A percentile compares a stretch with the other conserved stretches of the same genome.
phyloP scores from a whole-genome alignment of 2,797 vertebrate species.

The Melanotaenia trifasciata region DNA sequence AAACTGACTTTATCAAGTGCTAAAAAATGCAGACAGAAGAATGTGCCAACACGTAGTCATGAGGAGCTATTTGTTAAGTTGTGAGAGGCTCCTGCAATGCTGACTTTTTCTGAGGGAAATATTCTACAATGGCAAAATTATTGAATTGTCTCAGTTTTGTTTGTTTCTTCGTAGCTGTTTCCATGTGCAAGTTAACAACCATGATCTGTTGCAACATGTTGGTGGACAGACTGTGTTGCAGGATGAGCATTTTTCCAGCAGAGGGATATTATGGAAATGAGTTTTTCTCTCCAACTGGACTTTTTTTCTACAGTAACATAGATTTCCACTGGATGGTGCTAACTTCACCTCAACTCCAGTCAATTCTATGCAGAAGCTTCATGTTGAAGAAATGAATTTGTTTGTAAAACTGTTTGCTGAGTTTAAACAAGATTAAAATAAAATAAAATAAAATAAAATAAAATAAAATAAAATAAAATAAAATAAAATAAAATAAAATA shows the following conservation, averaged over 20 bases:
- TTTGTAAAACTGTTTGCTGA: constrained; percentile 34
- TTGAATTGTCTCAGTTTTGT: neutral
- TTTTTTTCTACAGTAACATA: constrained; percentile 52
- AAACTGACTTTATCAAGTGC: constrained; percentile 8
- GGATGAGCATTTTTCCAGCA: constrained; percentile 70
- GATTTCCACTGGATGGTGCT: constrained; percentile 80
- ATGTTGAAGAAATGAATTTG: constrained; percentile 43
- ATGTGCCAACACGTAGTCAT: neutral
- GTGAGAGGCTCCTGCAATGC: neutral
- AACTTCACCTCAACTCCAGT: constrained; percentile 24
- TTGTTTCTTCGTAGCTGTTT: neutral
- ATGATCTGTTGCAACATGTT: constrained; percentile 12
- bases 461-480: no score
- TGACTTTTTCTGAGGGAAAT: no score
- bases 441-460: no score
- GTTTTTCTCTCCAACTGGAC: constrained; percentile 6
- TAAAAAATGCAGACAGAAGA: constrained; percentile 6
- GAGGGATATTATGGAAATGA: constrained; percentile 63
- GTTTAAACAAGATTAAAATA: constrained; percentile 4
- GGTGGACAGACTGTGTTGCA: constrained; percentile 42
- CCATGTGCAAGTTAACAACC: neutral
- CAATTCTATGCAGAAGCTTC: constrained; percentile 45
- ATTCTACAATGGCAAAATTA: no score
- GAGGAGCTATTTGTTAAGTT: neutral
- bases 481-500: no score